Base-by-base conservation (phyloP, 2,797 vertebrate species). In the Xyrichtys novacula region DNA sequence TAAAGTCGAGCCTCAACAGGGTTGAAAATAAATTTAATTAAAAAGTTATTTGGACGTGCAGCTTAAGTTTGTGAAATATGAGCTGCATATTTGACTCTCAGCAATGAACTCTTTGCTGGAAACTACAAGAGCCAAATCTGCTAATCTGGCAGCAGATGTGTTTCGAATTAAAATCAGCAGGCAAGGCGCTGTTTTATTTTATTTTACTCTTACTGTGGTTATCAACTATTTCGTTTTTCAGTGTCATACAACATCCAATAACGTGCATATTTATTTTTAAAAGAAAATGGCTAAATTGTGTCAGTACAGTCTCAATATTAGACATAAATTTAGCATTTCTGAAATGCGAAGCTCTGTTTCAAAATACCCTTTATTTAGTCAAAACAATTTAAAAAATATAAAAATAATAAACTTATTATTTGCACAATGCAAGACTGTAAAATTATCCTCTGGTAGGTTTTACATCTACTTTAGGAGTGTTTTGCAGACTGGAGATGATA, bases 341-440 rank as follows among this genome's bases (percentile, higher is more conserved):
- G 56, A 4, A 19, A 26, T 20, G 20, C 42, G 50, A 14, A 2
- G 0, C 23, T 28, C 6, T 42, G 40, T 75, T 63, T 23, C 16
- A n/a, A n/a, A n/a, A n/a, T n/a, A n/a, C n/a, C n/a, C n/a, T n/a
- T n/a, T n/a, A n/a, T n/a, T n/a, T n/a, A n/a, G n/a, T n/a, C n/a
- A n/a, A n/a, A n/a, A n/a, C n/a, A n/a, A n/a, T n/a, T n/a, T n/a
- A n/a, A n/a, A n/a, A n/a, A n/a, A n/a, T n/a, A n/a, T n/a, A n/a
- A n/a, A n/a, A n/a, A n/a, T n/a, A n/a, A 22, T 16, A 1, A 49
- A 34, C 10, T 6, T 5, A 6, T 38, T 32, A 66, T 31, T 16
- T 32, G 14, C 47, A 36, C 43, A 1, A 47, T 74, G 53, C 3
- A 50, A 36, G 55, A 55, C 42, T 65, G 54, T 71, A n/a, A 76